A percentile compares a stretch with the other conserved stretches of the same genome.
These are phyloP conservation scores for Plecturocebus donacophilus DNA, from an alignment of 2,113 vertebrate genomes.

Conservation along the genomic window DNA sequence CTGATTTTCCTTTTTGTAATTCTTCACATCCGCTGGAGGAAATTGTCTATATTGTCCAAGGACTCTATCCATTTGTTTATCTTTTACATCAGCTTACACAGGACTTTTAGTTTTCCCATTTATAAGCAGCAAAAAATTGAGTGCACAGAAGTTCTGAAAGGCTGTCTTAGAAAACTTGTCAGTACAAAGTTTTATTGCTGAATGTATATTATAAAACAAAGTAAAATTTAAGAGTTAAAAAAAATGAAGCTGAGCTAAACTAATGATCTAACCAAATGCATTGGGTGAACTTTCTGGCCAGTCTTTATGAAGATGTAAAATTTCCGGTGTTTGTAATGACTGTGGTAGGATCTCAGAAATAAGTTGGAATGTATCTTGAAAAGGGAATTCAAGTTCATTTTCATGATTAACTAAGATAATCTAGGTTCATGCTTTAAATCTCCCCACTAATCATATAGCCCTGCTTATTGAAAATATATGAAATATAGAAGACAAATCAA, in stretches of 20 bases:
- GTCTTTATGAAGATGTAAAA: not conserved
- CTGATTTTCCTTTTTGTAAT: constrained; percentile 12
- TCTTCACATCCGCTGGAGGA: not conserved
- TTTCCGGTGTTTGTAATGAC: not conserved
- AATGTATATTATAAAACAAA: constrained; percentile 42
- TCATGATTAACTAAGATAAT: constrained; percentile 26
- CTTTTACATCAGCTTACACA: not conserved
- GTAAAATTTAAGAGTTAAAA: constrained; percentile 37
- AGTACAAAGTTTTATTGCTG: constrained; percentile 14
- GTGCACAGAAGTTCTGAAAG: not conserved
- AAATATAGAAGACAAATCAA: constrained; percentile 47
- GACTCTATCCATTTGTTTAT: not conserved
- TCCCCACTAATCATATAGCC: not conserved
- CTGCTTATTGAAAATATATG: constrained; percentile 60
- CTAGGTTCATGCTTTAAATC: not conserved
- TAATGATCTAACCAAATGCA: not conserved
- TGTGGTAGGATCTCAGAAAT: not conserved
- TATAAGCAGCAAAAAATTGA: not conserved
- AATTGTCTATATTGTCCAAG: not conserved
- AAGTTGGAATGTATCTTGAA: not conserved
- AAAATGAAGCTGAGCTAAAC: not conserved
- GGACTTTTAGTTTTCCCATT: not conserved
- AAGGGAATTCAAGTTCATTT: constrained; percentile 44
- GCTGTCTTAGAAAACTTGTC: not conserved
- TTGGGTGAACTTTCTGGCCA: not conserved